Base-by-base conservation (phyloP, 2,797 vertebrate species). In the Bradypodion pumilum region DNA sequence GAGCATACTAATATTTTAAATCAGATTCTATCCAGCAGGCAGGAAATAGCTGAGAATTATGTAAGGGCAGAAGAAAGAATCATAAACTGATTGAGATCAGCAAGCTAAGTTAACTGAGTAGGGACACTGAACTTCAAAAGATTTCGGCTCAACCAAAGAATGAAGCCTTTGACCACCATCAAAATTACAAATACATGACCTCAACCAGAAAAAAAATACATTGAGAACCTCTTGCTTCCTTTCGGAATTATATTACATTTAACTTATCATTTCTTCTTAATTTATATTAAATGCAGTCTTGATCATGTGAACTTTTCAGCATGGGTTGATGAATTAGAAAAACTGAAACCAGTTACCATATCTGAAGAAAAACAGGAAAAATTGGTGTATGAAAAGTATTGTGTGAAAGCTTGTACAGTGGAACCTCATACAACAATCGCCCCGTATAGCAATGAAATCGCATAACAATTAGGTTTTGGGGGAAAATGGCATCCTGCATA, bases 141-240 rank as follows among this genome's bases (percentile, higher is more conserved):
- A 35, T 44, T 73, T 42, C 25, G n/a, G 46, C 19, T 35, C 44
- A 74, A n/a, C 46, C 21, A 81, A 81, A 74, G 56, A 62, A 81
- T 62, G 40, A 81, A 60, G 80, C 25, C 69, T 74, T 70, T 73
- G 40, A 73, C 80, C 69, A 74, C 46, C 56, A 63, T 59, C 56
- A 81, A 73, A 81, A 63, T 81, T 81, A 81, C 12, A 74, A 81
- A 81, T 46, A 56, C 40, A 46, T 81, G 80, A 40, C 56, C 59
- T 73, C 9, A n/a, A 32, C 56, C 56, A 46, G 40, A 81, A 70
- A 70, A n/a, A 78, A 81, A 73, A 40, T 27, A 3, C 44, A 70
- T 74, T 62, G 25, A 62, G 56, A 81, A 81, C 80, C 52, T 72
- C 68, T 72, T 44, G 68, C 72, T 81, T 32, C 25, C 56, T 81